Evolutionary conservation across 2,113 vertebrate species (phyloP).

Genomic region (Neomonachus schauinslandi): DNA sequence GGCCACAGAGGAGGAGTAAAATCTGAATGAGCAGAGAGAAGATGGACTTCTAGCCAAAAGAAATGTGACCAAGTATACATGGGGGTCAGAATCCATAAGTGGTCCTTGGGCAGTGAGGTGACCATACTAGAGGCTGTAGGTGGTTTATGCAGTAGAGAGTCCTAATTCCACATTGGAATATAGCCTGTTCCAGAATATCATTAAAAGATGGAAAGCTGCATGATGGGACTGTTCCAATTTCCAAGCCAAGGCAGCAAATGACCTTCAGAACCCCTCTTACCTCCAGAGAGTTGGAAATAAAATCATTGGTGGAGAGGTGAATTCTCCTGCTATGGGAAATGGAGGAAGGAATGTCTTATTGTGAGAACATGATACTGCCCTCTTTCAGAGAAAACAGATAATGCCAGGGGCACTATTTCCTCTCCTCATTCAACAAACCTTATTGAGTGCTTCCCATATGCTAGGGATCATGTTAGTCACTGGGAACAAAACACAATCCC

Average conservation of each 20-base stretch:
- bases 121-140: not conserved
- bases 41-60: not conserved
- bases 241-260: not conserved
- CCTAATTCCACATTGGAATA: not conserved
- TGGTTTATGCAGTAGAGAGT: not conserved
- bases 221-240: not conserved
- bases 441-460: conserved; percentile 61
- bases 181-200: not conserved
- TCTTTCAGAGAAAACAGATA: conserved; percentile 60
- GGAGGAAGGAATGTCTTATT: conserved; percentile 21
- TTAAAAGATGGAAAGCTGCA: not conserved
- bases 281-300: conserved; percentile 49
- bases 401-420: conserved; percentile 43
- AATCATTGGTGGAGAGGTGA: conserved; percentile 17
- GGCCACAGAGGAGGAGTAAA: not conserved
- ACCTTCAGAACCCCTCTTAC: not conserved
- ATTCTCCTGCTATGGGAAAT: conserved; percentile 34
- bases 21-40: not conserved
- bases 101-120: not conserved
- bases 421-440: conserved; percentile 60
- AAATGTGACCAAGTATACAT: not conserved
- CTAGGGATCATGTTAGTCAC: conserved; percentile 69
- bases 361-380: conserved; percentile 50
- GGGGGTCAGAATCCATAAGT: not conserved
- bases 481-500: conserved; percentile 63